Evolutionary conservation across 2,888 invertebrate species (phyloP).

Genomic region (Thera britannica): DNA sequence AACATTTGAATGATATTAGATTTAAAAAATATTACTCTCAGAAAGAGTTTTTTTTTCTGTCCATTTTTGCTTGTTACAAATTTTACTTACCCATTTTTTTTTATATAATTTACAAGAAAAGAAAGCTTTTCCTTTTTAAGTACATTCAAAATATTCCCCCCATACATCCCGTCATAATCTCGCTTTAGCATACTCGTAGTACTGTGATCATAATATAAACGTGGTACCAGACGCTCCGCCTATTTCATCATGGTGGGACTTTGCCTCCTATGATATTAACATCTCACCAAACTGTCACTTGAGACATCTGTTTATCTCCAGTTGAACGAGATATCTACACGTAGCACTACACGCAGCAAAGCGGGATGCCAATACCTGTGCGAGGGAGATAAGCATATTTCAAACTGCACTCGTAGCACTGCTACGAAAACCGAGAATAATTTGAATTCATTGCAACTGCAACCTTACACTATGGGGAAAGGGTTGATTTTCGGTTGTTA

Average conservation of each 20-base stretch:
- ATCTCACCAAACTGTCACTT: constrained; percentile 68
- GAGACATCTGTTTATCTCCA: constrained; percentile 79
- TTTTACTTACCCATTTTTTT: too few species aligned
- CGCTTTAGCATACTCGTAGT: constrained; percentile 40
- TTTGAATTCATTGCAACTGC: constrained; percentile 74
- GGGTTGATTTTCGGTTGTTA: constrained; percentile 68
- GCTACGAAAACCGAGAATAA: constrained; percentile 24
- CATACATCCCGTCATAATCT: constrained; percentile 56
- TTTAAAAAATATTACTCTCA: not conserved
- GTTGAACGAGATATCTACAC: constrained; percentile 81
- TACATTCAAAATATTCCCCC: constrained; percentile 47
- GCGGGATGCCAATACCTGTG: constrained; percentile 69
- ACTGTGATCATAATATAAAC: constrained; percentile 48
- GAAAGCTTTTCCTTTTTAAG: constrained; percentile 25
- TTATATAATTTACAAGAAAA: constrained; percentile 5
- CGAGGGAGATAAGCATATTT: constrained; percentile 75
- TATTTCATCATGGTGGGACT: constrained; percentile 81
- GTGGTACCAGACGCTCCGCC: constrained; percentile 69
- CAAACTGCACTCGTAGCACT: constrained; percentile 64
- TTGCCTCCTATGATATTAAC: constrained; percentile 50
- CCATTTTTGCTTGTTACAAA: not conserved
- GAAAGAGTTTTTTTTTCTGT: not conserved
- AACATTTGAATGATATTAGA: too few species aligned
- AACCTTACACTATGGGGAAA: constrained; percentile 67
- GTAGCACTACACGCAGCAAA: constrained; percentile 74